These are phyloP conservation scores for Conchocele bisecta DNA, from an alignment of 2,888 invertebrate genomes.

Conservation along the genomic window DNA sequence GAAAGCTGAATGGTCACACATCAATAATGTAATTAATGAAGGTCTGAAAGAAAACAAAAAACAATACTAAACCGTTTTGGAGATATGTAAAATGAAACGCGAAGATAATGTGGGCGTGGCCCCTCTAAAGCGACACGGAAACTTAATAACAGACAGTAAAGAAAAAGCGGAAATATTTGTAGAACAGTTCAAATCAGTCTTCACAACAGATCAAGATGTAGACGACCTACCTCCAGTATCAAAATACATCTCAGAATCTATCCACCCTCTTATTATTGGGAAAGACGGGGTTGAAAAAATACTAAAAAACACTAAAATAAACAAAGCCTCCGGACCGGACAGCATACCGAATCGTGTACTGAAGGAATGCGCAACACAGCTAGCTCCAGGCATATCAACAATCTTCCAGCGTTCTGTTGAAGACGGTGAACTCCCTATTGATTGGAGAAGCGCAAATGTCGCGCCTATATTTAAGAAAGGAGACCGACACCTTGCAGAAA, in stretches of 20 bases:
- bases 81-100: conserved; percentile 29
- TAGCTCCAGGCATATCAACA: conserved; percentile 35
- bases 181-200: conserved; percentile 36
- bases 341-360: conserved; percentile 47
- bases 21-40: conserved; percentile 20
- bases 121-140: conserved; percentile 22
- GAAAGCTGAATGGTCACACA: conserved; percentile 34
- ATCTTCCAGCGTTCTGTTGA: conserved; percentile 37
- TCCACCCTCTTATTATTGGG: conserved; percentile 7
- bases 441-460: conserved; percentile 42
- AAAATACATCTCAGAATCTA: neutral
- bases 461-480: conserved; percentile 13
- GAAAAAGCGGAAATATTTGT: conserved; percentile 38
- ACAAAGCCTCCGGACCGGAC: too few relatives aligned
- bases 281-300: conserved; percentile 43
- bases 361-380: conserved; percentile 37
- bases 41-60: conserved; percentile 16
- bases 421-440: conserved; percentile 31
- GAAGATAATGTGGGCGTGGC: conserved; percentile 27
- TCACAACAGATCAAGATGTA: conserved; percentile 28
- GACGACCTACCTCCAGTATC: neutral
- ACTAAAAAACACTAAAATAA: conserved; percentile 27
- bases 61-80: conserved; percentile 35
- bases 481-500: conserved; percentile 23
- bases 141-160: conserved; percentile 35